Percentiles rank a stretch among this genome's conserved stretches.
phyloP scores from a whole-genome alignment of 2,113 vertebrate species.

The Eidolon helvum region DNA sequence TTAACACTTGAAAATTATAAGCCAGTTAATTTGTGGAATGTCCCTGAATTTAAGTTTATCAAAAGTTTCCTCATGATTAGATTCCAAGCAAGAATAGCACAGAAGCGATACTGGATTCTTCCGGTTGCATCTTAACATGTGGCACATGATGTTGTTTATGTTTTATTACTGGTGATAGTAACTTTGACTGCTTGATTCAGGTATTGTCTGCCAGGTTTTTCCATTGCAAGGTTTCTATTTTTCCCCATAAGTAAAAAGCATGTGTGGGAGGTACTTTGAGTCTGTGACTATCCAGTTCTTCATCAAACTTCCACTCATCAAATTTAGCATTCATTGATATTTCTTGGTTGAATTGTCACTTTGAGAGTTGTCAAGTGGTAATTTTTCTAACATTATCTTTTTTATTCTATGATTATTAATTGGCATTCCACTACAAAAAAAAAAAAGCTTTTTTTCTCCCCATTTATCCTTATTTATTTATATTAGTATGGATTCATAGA shows the following conservation, averaged over 20 bases:
- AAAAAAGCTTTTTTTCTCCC: not conserved
- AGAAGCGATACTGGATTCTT: not conserved
- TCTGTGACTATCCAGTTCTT: not conserved
- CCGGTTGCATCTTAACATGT: not conserved
- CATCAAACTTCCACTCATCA: not conserved
- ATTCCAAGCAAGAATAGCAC: not conserved
- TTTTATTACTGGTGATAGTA: not conserved
- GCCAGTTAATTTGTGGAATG: not conserved
- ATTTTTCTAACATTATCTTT: not conserved
- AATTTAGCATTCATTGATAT: not conserved
- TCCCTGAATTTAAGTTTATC: not conserved
- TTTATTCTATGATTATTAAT: not conserved
- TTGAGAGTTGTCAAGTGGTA: not conserved
- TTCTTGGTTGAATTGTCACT: not conserved
- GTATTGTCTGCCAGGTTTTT: not conserved
- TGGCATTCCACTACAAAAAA: not conserved
- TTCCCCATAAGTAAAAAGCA: not conserved
- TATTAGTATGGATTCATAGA: not conserved
- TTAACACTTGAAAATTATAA: not conserved
- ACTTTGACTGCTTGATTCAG: not conserved
- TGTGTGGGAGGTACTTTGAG: not conserved
- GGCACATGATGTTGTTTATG: not conserved
- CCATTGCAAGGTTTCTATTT: not conserved
- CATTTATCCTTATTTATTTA: not conserved
- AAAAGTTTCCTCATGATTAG: not conserved